phyloP scores from a whole-genome alignment of 1,140 invertebrate genomes.

The Galendromus occidentalis region DNA sequence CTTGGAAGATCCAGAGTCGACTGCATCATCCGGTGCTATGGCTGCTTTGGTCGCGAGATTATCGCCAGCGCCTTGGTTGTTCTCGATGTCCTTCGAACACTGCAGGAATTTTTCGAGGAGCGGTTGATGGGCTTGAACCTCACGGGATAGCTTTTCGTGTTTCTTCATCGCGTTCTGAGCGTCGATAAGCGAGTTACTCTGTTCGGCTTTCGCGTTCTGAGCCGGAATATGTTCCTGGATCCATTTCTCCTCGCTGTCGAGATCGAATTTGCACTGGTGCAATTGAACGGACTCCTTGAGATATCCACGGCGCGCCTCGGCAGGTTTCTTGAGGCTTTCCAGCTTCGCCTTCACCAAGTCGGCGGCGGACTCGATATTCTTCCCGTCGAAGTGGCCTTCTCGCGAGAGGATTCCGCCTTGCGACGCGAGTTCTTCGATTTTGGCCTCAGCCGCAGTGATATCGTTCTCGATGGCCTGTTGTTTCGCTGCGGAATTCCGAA shows the following conservation, averaged over 20 bases:
- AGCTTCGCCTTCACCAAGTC: conserved; percentile 46
- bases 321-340: conserved; percentile 29
- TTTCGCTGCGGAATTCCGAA: not conserved
- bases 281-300: conserved; percentile 67
- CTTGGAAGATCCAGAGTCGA: conserved; percentile 10
- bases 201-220: conserved; percentile 22
- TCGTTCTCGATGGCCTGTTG: conserved; percentile 51
- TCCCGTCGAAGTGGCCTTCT: conserved; percentile 78
- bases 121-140: conserved; percentile 57
- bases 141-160: conserved; percentile 64
- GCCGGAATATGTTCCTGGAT: conserved; percentile 67
- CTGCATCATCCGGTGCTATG: conserved; percentile 16
- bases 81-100: conserved; percentile 22
- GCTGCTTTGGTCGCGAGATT: conserved; percentile 39
- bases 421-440: conserved; percentile 49
- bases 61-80: conserved; percentile 32
- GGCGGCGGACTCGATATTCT: conserved; percentile 56
- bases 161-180: conserved; percentile 79
- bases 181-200: conserved; percentile 65
- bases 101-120: conserved; percentile 59
- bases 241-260: conserved; percentile 85
- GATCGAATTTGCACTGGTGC: conserved; percentile 83
- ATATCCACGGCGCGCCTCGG: conserved; percentile 41
- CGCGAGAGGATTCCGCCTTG: conserved; percentile 69
- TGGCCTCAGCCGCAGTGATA: conserved; percentile 49